These are phyloP conservation scores for Pterocles orientalis DNA, from an alignment of 2,113 vertebrate species.

Conservation along the genomic window DNA sequence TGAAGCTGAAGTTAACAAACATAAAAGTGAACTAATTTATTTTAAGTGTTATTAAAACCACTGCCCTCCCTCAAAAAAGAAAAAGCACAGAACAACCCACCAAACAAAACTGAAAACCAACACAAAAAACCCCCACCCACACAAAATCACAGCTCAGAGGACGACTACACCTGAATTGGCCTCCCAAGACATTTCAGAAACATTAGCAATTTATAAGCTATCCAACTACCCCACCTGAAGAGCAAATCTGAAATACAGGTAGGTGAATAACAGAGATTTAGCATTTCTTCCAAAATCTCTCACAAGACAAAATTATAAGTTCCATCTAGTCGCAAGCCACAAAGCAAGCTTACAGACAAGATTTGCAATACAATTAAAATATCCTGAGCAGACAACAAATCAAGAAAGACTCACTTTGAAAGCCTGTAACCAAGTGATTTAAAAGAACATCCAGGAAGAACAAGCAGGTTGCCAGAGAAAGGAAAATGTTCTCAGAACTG, in stretches of 20 bases:
- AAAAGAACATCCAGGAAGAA: not conserved
- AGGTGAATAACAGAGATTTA: not conserved
- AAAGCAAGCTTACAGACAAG: not conserved
- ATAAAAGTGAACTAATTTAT: not conserved
- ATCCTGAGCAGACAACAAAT: not conserved
- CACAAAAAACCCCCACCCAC: not conserved
- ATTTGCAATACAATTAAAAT: not conserved
- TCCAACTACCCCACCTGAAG: not conserved
- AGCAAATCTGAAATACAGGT: not conserved
- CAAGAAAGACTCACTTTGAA: not conserved
- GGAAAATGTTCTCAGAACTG: not conserved
- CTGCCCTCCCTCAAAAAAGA: not conserved
- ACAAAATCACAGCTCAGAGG: not conserved
- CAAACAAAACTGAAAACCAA: not conserved
- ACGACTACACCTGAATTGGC: not conserved
- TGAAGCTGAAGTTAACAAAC: not conserved
- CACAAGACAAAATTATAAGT: not conserved
- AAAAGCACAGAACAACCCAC: not conserved
- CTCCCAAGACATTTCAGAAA: not conserved
- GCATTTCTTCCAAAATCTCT: not conserved
- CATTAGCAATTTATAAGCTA: not conserved
- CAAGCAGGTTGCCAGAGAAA: not conserved
- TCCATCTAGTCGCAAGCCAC: not conserved
- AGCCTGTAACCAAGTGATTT: not conserved
- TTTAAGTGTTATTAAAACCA: not conserved